Conservation (phyloP, 2,888 invertebrate genomes). For the Gastracanthus pulcherrimus region DNA sequence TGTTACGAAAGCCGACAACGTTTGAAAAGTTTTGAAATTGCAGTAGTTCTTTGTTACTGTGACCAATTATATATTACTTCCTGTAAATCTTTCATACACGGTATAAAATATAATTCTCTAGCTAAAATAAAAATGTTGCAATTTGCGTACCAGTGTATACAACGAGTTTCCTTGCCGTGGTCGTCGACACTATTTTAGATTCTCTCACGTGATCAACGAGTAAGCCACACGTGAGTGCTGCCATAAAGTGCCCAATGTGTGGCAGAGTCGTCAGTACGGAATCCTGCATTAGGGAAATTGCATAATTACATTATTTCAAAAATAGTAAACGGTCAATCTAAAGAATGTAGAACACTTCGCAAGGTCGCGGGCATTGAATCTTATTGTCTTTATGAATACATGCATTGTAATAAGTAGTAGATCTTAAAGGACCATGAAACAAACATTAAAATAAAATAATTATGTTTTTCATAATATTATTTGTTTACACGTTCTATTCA, state of each 20-base stretch:
- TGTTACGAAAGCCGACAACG: too few species aligned
- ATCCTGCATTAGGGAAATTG: constrained; percentile 73
- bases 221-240: constrained; percentile 80
- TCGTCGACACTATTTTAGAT: constrained; percentile 79
- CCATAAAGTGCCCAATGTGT: constrained; percentile 80
- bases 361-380: not conserved
- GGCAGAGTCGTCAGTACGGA: constrained; percentile 80
- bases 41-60: not conserved
- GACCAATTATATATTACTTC: not conserved
- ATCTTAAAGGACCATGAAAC: too few species aligned
- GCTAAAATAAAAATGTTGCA: constrained; percentile 20
- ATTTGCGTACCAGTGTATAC: constrained; percentile 79
- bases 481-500: too few species aligned
- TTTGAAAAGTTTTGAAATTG: not conserved
- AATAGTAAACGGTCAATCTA: constrained; percentile 4
- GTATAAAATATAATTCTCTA: not conserved
- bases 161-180: constrained; percentile 80
- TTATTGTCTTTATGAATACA: not conserved
- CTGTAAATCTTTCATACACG: not conserved
- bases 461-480: too few species aligned
- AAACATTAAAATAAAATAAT: too few species aligned
- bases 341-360: constrained; percentile 5
- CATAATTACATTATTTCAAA: constrained; percentile 13
- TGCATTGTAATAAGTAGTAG: not conserved
- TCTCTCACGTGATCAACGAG: constrained; percentile 80